phyloP scores from a whole-genome alignment of 2,888 invertebrate species.

The Pollenia labialis region DNA sequence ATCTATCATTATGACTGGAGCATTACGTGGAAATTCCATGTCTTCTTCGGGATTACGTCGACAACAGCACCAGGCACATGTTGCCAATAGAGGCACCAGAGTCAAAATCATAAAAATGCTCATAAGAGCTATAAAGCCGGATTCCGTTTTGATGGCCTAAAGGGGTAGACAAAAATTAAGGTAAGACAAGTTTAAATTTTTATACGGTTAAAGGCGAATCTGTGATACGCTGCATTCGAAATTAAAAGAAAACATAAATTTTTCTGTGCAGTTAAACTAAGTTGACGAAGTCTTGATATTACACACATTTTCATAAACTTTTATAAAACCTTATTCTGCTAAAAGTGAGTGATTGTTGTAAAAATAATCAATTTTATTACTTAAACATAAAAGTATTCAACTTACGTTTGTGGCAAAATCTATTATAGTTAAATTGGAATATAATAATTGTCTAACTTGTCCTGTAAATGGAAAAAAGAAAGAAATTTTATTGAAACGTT shows the following conservation, averaged over 20 bases:
- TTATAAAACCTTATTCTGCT: no score
- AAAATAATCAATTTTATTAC: no score
- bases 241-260: no score
- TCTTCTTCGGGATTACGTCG: slow-evolving; percentile 84
- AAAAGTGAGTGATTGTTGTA: no score
- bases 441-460: slow-evolving; percentile 82
- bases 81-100: slow-evolving; percentile 87
- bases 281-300: no score
- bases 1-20: slow-evolving; percentile 81
- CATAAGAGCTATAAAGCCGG: slow-evolving; percentile 88
- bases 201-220: no score
- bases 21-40: slow-evolving; percentile 79
- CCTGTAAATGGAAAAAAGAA: slow-evolving; percentile 74
- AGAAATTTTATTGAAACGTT: not conserved
- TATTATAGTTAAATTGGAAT: slow-evolving; percentile 82
- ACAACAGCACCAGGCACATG: slow-evolving; percentile 85
- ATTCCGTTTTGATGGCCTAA: slow-evolving; percentile 89
- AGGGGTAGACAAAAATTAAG: slow-evolving; percentile 67
- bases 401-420: slow-evolving; percentile 83
- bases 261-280: no score
- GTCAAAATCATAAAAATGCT: slow-evolving; percentile 87
- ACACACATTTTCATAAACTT: no score
- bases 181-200: not conserved
- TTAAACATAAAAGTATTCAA: slow-evolving; percentile 1
- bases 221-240: no score